A percentile compares a stretch with the other conserved stretches of the same genome.
Evolutionary conservation across 2,797 vertebrate genomes (phyloP).

Genomic region (Picus viridis): DNA sequence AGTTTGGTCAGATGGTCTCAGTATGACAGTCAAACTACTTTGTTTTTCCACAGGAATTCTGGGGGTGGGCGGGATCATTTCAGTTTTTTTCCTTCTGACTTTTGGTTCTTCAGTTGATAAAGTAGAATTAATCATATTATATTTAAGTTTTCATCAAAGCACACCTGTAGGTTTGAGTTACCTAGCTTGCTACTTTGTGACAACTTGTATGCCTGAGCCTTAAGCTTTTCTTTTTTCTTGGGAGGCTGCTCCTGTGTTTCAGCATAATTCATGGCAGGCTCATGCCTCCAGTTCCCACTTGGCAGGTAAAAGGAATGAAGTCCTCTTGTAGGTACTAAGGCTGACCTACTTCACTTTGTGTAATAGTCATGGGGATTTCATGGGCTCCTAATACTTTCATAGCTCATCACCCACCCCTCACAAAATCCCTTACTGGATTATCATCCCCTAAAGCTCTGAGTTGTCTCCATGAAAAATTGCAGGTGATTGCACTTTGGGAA

Average conservation of each 20-base stretch:
- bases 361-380: background rate
- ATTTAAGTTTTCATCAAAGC: conserved; percentile 51
- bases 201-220: background rate
- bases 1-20: background rate
- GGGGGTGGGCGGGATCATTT: background rate
- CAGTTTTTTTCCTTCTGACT: background rate
- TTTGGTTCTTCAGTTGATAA: background rate
- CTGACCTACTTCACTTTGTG: conserved; percentile 3
- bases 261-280: conserved; percentile 19
- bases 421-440: background rate
- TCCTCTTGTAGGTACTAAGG: background rate
- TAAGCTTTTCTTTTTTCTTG: background rate
- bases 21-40: background rate
- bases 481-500: background rate
- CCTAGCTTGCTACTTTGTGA: background rate
- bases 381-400: background rate
- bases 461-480: background rate
- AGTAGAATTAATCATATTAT: conserved; percentile 31
- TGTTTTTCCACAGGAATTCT: background rate
- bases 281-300: background rate
- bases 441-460: background rate
- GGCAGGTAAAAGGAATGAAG: background rate
- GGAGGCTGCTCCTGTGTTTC: background rate
- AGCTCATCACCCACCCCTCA: background rate
- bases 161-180: background rate